Evolutionary conservation across 2,113 vertebrate genomes (phyloP), one percentile per base, ranked within the genome.

Genomic region (Setophaga kirtlandii): DNA sequence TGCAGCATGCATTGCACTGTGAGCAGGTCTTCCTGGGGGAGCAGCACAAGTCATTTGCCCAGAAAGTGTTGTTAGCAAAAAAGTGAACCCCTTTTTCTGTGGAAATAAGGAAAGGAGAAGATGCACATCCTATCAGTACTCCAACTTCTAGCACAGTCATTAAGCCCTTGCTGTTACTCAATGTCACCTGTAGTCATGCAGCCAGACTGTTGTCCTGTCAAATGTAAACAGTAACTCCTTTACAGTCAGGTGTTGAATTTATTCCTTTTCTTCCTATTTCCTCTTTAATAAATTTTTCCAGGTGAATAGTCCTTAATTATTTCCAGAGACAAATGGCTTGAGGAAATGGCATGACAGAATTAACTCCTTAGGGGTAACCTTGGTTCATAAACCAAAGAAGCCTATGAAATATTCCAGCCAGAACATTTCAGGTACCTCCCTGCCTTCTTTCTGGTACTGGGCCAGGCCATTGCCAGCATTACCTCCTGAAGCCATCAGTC

Each of bases 1-100:
- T 74, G 12, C 35, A n/a, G 8, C 0, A 2, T n/a, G 24, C 10
- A 0, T 1, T 35, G 33, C n/a, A 10, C 20, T 20, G 10, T 28
- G 27, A 74, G 27, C 24, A 31, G 31, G 4, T 46, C 22, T 65
- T 22, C 25, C 21, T 20, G 37, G 19, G 5, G 31, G n/a, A 64
- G 27, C 24, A 83, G 44, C 41, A 79, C 13, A 47, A 6, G 4
- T 9, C 2, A 49, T 53, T 80, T 83, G 10, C 13, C 24, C 41
- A 44, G 76, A 46, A 69, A 16, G 9, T n/a, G 17, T 12, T 53
- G 11, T 14, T 46, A 83, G 46, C 1, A 23, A 58, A 59, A 73
- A 73, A 41, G 5, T 3, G 12, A 41, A 64, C 64, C 2, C 3
- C 7, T 41, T 23, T 86, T 67, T 14, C 39, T 33, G 4, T 4